These are phyloP conservation scores for Scaptomyza parva DNA, from an alignment of 2,888 invertebrate genomes.

Conservation along the genomic window DNA sequence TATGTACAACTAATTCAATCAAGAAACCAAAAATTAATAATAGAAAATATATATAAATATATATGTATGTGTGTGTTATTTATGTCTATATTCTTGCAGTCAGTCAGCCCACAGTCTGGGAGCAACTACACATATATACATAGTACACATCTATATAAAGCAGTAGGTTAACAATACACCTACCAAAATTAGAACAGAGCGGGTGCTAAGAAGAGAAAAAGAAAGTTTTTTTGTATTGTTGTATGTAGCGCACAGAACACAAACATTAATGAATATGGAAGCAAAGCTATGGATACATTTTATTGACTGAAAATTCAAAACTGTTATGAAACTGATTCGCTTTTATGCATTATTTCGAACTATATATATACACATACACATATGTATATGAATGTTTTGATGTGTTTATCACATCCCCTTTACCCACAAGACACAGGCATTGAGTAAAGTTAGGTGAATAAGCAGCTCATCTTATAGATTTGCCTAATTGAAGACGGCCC, in stretches of 20 bases:
- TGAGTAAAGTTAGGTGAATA: slow-evolving; percentile 15
- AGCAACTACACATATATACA: slow-evolving; percentile 13
- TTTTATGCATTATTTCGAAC: slow-evolving; percentile 11
- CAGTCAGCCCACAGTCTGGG: too few species aligned
- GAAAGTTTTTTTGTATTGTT: slow-evolving; percentile 2
- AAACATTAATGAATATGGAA: background rate
- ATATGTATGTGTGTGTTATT: slow-evolving; percentile 56
- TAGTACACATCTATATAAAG: slow-evolving; percentile 17
- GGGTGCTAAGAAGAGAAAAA: slow-evolving; percentile 12
- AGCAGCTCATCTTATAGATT: slow-evolving; percentile 33
- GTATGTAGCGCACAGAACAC: slow-evolving; percentile 4
- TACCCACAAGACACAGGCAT: slow-evolving; percentile 5
- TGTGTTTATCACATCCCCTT: slow-evolving; percentile 11
- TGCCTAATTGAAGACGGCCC: slow-evolving; percentile 37
- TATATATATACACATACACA: background rate
- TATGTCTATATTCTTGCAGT: slow-evolving; percentile 68
- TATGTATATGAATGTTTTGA: slow-evolving; percentile 1
- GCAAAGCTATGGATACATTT: slow-evolving; percentile 17
- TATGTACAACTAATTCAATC: slow-evolving; percentile 53
- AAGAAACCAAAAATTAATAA: slow-evolving; percentile 33
- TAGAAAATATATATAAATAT: slow-evolving; percentile 34
- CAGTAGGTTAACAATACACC: slow-evolving; percentile 5
- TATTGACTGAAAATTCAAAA: slow-evolving; percentile 49
- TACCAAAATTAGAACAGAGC: slow-evolving; percentile 13
- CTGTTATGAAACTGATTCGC: slow-evolving; percentile 23